phyloP scores from a whole-genome alignment of 2,888 invertebrate genomes.

The Lordiphosa fenestrarum region DNA sequence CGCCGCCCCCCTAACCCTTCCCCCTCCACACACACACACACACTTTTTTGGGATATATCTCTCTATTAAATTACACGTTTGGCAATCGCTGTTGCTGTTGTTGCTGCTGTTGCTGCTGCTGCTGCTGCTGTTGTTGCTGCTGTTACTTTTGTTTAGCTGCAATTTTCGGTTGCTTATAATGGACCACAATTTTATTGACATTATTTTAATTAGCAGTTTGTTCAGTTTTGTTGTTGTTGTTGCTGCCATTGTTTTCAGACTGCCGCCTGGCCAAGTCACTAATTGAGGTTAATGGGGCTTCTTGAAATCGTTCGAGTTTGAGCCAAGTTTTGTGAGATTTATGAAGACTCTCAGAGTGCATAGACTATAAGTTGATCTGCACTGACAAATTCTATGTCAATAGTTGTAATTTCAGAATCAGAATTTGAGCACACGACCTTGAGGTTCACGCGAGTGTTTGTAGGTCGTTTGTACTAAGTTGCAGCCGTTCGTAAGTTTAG shows the following conservation, averaged over 20 bases:
- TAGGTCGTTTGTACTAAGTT: too few species aligned
- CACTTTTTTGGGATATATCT: slow-evolving; percentile 10
- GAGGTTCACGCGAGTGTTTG: too few species aligned
- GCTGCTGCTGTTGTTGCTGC: slow-evolving; percentile 14
- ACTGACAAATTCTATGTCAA: too few species aligned
- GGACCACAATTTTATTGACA: slow-evolving; percentile 76
- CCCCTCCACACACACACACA: neutral
- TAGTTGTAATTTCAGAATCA: too few species aligned
- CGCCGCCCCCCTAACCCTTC: neutral
- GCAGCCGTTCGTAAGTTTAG: too few species aligned
- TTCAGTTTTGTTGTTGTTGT: slow-evolving; percentile 18
- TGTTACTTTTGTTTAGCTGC: slow-evolving; percentile 38
- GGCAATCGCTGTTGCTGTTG: slow-evolving; percentile 51
- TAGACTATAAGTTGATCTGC: too few species aligned
- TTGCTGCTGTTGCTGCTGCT: slow-evolving; percentile 23
- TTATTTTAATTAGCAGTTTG: slow-evolving; percentile 74
- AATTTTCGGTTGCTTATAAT: slow-evolving; percentile 70
- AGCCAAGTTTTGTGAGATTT: slow-evolving; percentile 10
- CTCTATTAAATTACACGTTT: slow-evolving; percentile 66
- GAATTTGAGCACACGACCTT: too few species aligned
- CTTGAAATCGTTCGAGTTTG: slow-evolving; percentile 63
- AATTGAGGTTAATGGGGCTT: slow-evolving; percentile 76
- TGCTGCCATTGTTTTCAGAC: slow-evolving; percentile 20
- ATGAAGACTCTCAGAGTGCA: too few species aligned
- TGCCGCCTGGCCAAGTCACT: slow-evolving; percentile 68